These are phyloP conservation scores for Rhagonycha lutea DNA, from an alignment of 2,888 invertebrate species.

Conservation along the genomic window DNA sequence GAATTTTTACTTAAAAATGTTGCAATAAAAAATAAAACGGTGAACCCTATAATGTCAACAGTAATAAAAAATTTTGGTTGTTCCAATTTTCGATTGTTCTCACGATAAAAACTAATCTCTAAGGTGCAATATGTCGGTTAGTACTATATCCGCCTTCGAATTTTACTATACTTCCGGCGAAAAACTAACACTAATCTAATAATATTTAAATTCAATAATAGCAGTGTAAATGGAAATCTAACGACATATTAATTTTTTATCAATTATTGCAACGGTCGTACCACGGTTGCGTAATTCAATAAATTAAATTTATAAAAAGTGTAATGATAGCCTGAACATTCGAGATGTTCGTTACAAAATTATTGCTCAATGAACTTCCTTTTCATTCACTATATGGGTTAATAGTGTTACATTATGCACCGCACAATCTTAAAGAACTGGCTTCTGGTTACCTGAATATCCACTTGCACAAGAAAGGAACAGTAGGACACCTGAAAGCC, in stretches of 20 bases:
- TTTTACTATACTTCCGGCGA: neutral
- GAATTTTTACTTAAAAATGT: too few species aligned
- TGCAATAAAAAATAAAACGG: too few species aligned
- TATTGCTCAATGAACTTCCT: slow-evolving; percentile 26
- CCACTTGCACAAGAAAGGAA: slow-evolving; percentile 30
- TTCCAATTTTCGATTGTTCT: neutral
- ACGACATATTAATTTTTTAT: neutral
- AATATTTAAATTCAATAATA: neutral
- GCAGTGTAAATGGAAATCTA: neutral
- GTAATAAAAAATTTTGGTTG: neutral
- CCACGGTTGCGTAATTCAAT: slow-evolving; percentile 9
- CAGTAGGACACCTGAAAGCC: slow-evolving; percentile 25
- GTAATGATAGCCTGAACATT: neutral
- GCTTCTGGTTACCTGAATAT: slow-evolving; percentile 19
- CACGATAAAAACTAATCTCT: neutral
- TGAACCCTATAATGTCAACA: too few species aligned
- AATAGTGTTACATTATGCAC: slow-evolving; percentile 25
- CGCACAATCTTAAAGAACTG: slow-evolving; percentile 13
- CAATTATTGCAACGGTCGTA: slow-evolving; percentile 4
- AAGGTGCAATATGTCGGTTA: neutral
- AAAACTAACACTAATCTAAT: neutral
- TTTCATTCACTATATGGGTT: slow-evolving; percentile 25
- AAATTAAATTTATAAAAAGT: slow-evolving; percentile 6
- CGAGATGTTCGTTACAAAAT: slow-evolving; percentile 26
- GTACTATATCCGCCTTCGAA: neutral